phyloP scores from a whole-genome alignment of 2,113 vertebrate genomes.

The Ceyx cyanopectus region DNA sequence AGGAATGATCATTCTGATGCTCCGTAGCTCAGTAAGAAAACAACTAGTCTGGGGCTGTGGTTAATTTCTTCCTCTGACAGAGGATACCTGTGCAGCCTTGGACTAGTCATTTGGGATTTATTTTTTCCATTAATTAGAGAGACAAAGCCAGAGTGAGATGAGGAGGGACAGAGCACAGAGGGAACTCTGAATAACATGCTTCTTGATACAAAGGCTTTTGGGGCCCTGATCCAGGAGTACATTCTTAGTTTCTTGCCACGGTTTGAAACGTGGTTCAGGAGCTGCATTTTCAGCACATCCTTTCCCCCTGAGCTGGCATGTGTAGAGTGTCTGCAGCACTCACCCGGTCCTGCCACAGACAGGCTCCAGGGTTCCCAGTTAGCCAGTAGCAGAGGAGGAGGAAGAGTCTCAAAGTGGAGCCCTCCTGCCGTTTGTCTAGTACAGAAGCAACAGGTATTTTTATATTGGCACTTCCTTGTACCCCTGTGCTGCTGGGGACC shows the following conservation, averaged over 20 bases:
- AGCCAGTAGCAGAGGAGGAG: neutral
- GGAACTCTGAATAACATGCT: neutral
- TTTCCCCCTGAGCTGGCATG: neutral
- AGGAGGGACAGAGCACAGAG: neutral
- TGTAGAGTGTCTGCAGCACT: rapidly evolving
- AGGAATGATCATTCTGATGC: neutral
- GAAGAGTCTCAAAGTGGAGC: rapidly evolving
- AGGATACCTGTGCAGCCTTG: neutral
- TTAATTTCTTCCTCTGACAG: neutral
- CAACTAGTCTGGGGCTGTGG: neutral
- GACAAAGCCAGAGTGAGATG: neutral
- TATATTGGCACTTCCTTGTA: neutral
- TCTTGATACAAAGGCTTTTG: neutral
- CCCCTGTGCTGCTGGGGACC: neutral
- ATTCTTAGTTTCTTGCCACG: neutral
- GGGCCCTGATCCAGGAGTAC: neutral
- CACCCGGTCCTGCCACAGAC: neutral
- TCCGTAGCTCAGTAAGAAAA: neutral
- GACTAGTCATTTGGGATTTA: neutral
- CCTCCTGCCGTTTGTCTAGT: neutral
- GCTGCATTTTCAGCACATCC: neutral
- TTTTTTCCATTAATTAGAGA: neutral
- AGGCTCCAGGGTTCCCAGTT: neutral
- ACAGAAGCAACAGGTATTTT: neutral
- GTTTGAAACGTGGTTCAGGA: neutral